phyloP scores from a whole-genome alignment of 1,140 invertebrate genomes.

The Diorhabda elongata region DNA sequence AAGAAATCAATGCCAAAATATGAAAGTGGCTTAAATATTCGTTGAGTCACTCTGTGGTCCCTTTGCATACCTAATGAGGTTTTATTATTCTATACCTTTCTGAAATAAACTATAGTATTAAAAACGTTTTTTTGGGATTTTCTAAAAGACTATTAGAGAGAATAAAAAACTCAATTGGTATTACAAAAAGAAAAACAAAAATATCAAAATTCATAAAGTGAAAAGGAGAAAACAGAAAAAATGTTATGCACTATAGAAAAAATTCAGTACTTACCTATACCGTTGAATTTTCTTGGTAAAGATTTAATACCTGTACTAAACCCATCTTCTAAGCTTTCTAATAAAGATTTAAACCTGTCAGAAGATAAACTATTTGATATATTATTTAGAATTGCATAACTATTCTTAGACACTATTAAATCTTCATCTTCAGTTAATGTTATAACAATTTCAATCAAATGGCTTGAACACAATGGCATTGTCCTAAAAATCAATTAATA shows the following conservation, averaged over 20 bases:
- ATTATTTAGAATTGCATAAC: constrained; percentile 26
- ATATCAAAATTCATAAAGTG: no score
- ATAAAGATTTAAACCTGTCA: constrained; percentile 42
- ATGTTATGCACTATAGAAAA: not conserved
- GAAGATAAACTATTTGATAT: constrained; percentile 45
- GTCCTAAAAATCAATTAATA: constrained; percentile 46
- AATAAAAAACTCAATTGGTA: no score
- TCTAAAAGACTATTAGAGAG: no score
- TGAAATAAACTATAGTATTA: no score
- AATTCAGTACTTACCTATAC: constrained; percentile 50
- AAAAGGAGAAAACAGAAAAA: no score
- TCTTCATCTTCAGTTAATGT: constrained; percentile 56
- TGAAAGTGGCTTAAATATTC: no score
- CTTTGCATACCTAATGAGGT: no score
- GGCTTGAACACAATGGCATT: constrained; percentile 53
- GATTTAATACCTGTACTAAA: constrained; percentile 53
- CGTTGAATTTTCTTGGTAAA: constrained; percentile 57
- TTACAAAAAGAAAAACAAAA: no score
- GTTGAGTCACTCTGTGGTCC: no score
- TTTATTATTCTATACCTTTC: no score
- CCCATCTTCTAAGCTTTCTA: constrained; percentile 57
- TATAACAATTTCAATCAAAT: constrained; percentile 56
- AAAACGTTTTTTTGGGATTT: no score
- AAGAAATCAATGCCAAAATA: no score
- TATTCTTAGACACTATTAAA: constrained; percentile 44